Conservation (phyloP, 2,888 invertebrate genomes). For the Amiota communis region DNA sequence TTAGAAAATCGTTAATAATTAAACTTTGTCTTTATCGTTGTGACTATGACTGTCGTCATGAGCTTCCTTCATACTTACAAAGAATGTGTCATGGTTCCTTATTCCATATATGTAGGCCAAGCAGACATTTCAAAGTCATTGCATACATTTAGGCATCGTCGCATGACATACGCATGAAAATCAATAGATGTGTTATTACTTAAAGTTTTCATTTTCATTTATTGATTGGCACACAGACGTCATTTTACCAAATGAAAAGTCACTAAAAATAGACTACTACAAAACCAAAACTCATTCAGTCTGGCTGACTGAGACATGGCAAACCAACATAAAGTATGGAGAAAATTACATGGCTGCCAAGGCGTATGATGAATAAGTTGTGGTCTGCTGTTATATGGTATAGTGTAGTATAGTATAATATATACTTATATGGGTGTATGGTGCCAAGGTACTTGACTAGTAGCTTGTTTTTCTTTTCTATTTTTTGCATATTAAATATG, state of each 20-base stretch:
- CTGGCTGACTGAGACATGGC: too few relatives aligned
- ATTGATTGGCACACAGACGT: constrained; percentile 20
- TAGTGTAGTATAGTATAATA: too few relatives aligned
- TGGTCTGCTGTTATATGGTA: not conserved
- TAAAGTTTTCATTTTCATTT: constrained; percentile 2
- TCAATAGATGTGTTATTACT: constrained; percentile 14
- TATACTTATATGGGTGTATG: too few relatives aligned
- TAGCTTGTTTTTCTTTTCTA: not conserved
- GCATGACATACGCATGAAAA: not conserved
- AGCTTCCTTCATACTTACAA: too few relatives aligned
- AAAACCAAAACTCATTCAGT: not conserved
- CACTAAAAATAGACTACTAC: not conserved
- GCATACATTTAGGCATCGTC: not conserved
- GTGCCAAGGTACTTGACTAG: too few relatives aligned
- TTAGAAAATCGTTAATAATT: not conserved
- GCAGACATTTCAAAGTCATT: not conserved
- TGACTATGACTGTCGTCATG: too few relatives aligned
- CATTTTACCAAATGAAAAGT: constrained; percentile 23
- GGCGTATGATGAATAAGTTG: not conserved
- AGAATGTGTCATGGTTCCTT: not conserved
- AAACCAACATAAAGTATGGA: too few relatives aligned
- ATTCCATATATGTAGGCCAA: not conserved
- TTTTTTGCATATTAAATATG: constrained; percentile 30
- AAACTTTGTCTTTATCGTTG: too few relatives aligned
- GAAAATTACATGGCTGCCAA: not conserved